phyloP scores from a whole-genome alignment of 2,797 vertebrate species.

The Selene dorsalis region DNA sequence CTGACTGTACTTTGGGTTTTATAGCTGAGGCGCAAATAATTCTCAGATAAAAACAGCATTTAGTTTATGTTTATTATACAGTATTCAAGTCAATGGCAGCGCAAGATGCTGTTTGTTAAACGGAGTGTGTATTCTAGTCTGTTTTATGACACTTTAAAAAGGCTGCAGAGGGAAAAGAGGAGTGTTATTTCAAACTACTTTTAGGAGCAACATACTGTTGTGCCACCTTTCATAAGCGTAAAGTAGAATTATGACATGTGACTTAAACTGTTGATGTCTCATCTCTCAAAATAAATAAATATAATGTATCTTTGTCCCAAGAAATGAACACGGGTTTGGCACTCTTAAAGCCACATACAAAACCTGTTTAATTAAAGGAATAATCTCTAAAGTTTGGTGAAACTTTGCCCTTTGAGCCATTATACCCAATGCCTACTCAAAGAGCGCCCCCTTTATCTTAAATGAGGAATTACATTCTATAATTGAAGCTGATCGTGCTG shows the following conservation, averaged over 20 bases:
- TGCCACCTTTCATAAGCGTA: neutral
- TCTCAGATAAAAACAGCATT: constrained; percentile 30
- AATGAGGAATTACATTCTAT: constrained; percentile 35
- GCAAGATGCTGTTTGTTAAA: constrained; percentile 10
- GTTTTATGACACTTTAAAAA: neutral
- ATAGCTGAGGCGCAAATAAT: constrained; percentile 35
- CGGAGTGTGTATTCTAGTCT: neutral
- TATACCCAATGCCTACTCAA: constrained; percentile 56
- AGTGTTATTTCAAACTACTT: neutral
- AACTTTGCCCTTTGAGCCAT: constrained; percentile 9
- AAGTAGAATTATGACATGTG: neutral
- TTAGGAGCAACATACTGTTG: neutral
- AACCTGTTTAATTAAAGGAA: constrained; percentile 20
- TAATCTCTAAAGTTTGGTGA: constrained; percentile 36
- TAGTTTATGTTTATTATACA: constrained; percentile 46
- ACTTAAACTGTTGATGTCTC: neutral
- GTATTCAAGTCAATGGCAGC: neutral
- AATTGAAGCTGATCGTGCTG: constrained; percentile 5
- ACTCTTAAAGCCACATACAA: neutral
- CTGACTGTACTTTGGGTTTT: constrained; percentile 42
- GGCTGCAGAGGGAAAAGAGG: neutral
- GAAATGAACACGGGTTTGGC: neutral
- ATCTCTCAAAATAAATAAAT: neutral
- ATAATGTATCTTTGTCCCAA: neutral
- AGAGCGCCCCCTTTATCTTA: constrained; percentile 66